Evolutionary conservation across 1,140 invertebrate species (phyloP).

Genomic region (Sinonovacula constricta): DNA sequence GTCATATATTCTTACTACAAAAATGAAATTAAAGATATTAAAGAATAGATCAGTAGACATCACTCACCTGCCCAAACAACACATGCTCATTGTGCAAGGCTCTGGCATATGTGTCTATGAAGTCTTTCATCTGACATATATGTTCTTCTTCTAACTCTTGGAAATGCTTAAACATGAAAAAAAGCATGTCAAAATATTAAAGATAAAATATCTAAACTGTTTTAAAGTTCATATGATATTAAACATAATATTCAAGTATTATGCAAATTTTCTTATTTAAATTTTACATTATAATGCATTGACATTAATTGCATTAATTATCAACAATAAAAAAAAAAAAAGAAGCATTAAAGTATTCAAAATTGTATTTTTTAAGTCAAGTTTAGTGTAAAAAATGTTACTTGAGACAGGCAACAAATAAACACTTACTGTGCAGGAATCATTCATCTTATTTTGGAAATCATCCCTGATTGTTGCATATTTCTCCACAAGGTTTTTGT

Average conservation of each 20-base stretch:
- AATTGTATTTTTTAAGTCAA: too few relatives aligned
- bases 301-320: too few relatives aligned
- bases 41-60: neutral
- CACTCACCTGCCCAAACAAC: conserved; percentile 86
- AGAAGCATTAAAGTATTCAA: too few relatives aligned
- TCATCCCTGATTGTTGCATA: conserved; percentile 92
- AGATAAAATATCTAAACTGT: too few relatives aligned
- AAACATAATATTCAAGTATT: too few relatives aligned
- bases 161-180: conserved; percentile 85
- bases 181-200: too few relatives aligned
- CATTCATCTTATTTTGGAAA: conserved; percentile 96
- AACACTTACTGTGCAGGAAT: conserved; percentile 88
- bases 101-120: conserved; percentile 92
- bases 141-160: conserved; percentile 96
- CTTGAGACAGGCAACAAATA: too few relatives aligned
- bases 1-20: too few relatives aligned
- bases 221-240: too few relatives aligned
- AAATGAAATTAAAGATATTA: neutral
- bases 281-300: too few relatives aligned
- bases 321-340: neutral
- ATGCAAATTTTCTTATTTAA: too few relatives aligned
- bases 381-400: too few relatives aligned
- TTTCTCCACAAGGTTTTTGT: conserved; percentile 92
- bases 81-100: conserved; percentile 93
- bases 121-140: conserved; percentile 96